phyloP scores from a whole-genome alignment of 1,140 invertebrate species.

The Brachionus plicatilis region DNA sequence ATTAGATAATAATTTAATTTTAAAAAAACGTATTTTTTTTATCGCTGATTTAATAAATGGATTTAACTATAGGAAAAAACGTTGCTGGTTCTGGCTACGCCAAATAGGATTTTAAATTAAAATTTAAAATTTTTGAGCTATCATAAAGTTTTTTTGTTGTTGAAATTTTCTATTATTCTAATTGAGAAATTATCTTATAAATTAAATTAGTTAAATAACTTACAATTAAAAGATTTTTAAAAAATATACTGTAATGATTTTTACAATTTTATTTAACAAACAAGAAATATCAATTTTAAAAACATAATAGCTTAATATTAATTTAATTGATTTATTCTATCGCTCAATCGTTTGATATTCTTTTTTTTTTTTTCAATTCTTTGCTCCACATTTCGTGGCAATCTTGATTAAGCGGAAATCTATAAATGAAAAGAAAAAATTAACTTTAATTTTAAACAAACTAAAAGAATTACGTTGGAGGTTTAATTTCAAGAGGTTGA shows the following conservation, averaged over 20 bases:
- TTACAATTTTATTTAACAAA: neutral
- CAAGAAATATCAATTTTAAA: neutral
- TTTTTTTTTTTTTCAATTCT: constrained; percentile 19
- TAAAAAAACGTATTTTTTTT: too few relatives aligned
- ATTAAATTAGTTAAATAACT: too few relatives aligned
- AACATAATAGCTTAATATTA: neutral
- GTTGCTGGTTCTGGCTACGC: too few relatives aligned
- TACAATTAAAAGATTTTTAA: neutral
- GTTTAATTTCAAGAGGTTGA: constrained; percentile 67
- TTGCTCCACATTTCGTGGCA: constrained; percentile 41
- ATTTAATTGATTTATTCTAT: neutral
- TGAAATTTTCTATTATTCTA: too few relatives aligned
- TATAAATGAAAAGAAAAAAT: neutral
- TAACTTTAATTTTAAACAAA: neutral
- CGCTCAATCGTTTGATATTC: neutral
- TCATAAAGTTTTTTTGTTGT: too few relatives aligned
- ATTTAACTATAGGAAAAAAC: too few relatives aligned
- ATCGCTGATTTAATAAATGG: too few relatives aligned
- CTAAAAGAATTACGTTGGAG: constrained; percentile 62
- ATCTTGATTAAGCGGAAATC: constrained; percentile 27
- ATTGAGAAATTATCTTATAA: too few relatives aligned
- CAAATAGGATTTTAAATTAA: too few relatives aligned
- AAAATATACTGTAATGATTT: neutral
- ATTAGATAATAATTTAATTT: too few relatives aligned
- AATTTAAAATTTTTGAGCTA: too few relatives aligned